phyloP scores from a whole-genome alignment of 2,888 invertebrate genomes.

The Nemotelus nigrinus region DNA sequence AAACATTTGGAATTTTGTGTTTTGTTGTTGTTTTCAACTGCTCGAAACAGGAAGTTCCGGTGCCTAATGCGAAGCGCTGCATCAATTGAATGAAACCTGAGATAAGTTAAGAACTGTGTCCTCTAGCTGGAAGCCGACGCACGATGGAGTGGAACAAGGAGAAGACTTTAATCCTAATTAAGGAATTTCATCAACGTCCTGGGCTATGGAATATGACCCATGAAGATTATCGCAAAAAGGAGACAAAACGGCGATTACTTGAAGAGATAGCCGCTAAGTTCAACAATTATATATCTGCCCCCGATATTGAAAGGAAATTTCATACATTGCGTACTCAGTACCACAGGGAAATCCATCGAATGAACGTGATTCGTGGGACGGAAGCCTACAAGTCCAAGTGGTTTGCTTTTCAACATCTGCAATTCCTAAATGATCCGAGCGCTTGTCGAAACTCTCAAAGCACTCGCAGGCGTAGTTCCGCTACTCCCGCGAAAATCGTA shows the following conservation, averaged over 20 bases:
- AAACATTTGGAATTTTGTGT: constrained; percentile 7
- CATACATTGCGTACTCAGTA: constrained; percentile 72
- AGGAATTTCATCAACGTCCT: constrained; percentile 62
- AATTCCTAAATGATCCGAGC: constrained; percentile 70
- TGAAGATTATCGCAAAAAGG: constrained; percentile 64
- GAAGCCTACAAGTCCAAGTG: constrained; percentile 66
- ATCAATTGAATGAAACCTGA: neutral
- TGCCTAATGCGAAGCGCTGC: neutral
- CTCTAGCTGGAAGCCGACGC: neutral
- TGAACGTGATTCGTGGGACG: constrained; percentile 65
- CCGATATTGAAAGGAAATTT: constrained; percentile 70
- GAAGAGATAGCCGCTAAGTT: constrained; percentile 60
- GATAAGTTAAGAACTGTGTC: neutral
- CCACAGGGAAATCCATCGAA: constrained; percentile 69
- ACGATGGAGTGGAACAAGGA: constrained; percentile 64
- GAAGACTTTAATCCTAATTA: constrained; percentile 62
- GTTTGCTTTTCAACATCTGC: constrained; percentile 70
- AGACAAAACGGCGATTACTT: constrained; percentile 61
- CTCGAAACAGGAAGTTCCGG: constrained; percentile 29
- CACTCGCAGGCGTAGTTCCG: constrained; percentile 4
- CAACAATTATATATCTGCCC: constrained; percentile 61
- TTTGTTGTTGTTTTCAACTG: constrained; percentile 23
- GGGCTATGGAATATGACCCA: constrained; percentile 65
- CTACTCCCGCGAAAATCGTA: neutral
- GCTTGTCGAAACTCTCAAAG: constrained; percentile 58